Percentiles rank a stretch among this genome's conserved stretches.
Evolutionary conservation across 2,113 vertebrate genomes (phyloP).

Genomic region (Brachyistius frenatus): DNA sequence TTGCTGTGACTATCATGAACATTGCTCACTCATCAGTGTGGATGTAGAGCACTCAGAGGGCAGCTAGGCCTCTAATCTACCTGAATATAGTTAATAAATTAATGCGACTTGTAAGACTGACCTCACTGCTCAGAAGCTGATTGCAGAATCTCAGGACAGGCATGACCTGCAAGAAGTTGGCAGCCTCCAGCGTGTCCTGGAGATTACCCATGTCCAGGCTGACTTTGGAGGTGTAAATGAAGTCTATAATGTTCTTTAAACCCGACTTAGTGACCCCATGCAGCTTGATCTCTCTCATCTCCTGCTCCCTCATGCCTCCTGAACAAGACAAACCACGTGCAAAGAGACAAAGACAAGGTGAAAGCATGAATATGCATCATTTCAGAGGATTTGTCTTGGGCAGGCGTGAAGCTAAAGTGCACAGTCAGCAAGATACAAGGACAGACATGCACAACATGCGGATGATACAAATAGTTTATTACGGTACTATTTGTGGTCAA

Average conservation of each 20-base stretch:
- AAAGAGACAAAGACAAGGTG: slow-evolving; percentile 34
- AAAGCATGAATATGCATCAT: slow-evolving; percentile 21
- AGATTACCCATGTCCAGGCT: slow-evolving; percentile 82
- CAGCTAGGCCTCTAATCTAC: not conserved
- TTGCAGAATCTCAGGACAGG: slow-evolving; percentile 87
- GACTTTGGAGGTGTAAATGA: slow-evolving; percentile 87
- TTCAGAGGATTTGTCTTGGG: slow-evolving; percentile 18
- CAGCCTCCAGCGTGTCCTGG: slow-evolving; percentile 87
- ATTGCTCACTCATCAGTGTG: not conserved
- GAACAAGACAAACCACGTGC: not conserved
- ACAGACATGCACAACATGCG: not conserved
- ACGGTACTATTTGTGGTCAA: not conserved
- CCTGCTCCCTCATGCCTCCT: slow-evolving; percentile 88
- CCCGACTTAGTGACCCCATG: slow-evolving; percentile 84
- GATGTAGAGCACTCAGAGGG: not conserved
- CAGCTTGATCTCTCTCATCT: slow-evolving; percentile 86
- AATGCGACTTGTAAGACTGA: slow-evolving; percentile 44
- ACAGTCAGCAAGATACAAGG: slow-evolving; percentile 28
- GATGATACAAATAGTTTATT: too few relatives aligned
- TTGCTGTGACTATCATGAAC: too few relatives aligned
- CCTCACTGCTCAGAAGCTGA: slow-evolving; percentile 87
- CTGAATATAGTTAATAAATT: not conserved
- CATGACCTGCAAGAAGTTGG: slow-evolving; percentile 87
- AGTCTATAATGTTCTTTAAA: slow-evolving; percentile 86
- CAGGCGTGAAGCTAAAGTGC: not conserved